Evolutionary conservation across 2,797 vertebrate genomes (phyloP), one percentile per base, ranked within the genome.

Genomic region (Rallus crepitans): DNA sequence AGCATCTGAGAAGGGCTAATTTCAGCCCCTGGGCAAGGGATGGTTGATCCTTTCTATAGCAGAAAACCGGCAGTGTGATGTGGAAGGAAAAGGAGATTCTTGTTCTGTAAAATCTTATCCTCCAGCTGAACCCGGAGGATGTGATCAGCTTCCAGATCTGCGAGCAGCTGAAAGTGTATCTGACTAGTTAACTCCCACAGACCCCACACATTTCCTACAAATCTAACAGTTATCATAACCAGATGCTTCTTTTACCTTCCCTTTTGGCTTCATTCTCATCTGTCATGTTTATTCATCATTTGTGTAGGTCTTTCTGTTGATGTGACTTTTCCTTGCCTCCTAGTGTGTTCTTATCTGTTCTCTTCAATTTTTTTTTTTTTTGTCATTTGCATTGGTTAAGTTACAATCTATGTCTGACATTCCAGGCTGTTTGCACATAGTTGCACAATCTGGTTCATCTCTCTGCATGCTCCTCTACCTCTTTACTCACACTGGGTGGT

Each of bases 401-500:
- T 94, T 79, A 30, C 66, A 42, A 75, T 84, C 33, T 76, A 0
- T 91, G 73, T 66, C 70, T 89, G 88, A 68, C 90, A 71, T 94
- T 91, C 59, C 63, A 64, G 53, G 52, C 56, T 94, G 28, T 81
- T 96, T 93, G 80, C 7, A 19, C 85, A 64, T 64, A 90, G 73
- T 75, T 82, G 48, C 64, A 12, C 5, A 53, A 87, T 94, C 77
- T 94, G 86, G 68, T 78, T 95, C 56, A 77, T 94, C 73, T 88
- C 85, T 82, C 73, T 68, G 82, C 13, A 5, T 75, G 81, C 45
- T 93, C 9, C 65, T 94, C 45, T 87, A 64, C 56, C 33, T 95
- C 91, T 93, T 90, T 93, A n/a, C 93, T 95, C 91, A 30, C 71
- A 61, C 85, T 92, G 93, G 89, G 95, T 95, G 94, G 94, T 96